Evolutionary conservation across 2,888 invertebrate genomes (phyloP), one percentile per base, ranked within the genome.

Genomic region (Diarsia rubi): DNA sequence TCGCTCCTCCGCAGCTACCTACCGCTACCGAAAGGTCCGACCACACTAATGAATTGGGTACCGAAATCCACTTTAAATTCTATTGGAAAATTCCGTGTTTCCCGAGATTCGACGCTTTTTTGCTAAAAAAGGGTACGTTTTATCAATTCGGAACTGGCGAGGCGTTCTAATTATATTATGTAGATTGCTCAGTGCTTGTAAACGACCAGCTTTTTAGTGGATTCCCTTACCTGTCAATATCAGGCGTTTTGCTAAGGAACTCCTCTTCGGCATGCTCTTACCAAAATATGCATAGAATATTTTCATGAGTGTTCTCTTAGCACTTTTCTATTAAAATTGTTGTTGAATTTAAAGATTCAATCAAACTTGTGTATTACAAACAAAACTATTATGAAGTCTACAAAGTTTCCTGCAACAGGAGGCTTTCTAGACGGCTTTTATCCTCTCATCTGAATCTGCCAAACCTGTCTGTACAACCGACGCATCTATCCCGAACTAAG

Each of bases 151-250:
- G 75, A 77, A 62, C 64, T 78, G 81, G 81, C 67, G 83, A 78
- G 49, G 77, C 71, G 78, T 76, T 78, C 69, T 88, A 86, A 88
- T 88, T 88, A 88, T 86, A 83, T 88, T 88, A 88, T 88, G 88
- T 82, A 88, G 83, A 88, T 88, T 82, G 82, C 65, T 65, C 66
- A 78, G 73, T 54, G 66, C 70, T 74, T 63, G 77, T 72, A 62
- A 72, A 54, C 73, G 79, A 77, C 57, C 64, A 68, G 42, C 74
- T 64, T 42, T 31, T 24, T 27, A 52, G 16, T 21, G 57, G 11
- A 49, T 52, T 12, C 66, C 21, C 64, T 63, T 74, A 75, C 62
- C 75, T 78, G 66, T 77, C 76, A 79, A 73, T 73, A 42, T 71
- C 9, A 62, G 37, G 9, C 63, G 4, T 42, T 54, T 59, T 42